Percentiles rank a stretch among this genome's conserved stretches.
These are phyloP conservation scores for Maniola jurtina DNA, from an alignment of 1,140 invertebrate species.

Conservation along the genomic window DNA sequence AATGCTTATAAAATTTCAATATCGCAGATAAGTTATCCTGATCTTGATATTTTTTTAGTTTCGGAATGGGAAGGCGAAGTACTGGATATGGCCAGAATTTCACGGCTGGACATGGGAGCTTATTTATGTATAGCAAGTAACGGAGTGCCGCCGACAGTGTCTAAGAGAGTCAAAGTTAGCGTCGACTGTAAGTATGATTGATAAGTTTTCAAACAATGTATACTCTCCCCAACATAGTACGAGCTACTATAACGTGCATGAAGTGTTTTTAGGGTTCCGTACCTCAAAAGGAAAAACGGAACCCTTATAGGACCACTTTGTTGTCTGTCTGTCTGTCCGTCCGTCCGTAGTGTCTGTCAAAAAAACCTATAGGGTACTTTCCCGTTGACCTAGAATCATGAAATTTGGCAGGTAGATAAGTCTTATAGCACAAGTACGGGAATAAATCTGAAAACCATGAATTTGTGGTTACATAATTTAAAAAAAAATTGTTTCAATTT, in stretches of 20 bases:
- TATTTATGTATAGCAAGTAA: conserved; percentile 93
- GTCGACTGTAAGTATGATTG: conserved; percentile 91
- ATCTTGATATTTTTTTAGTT: conserved; percentile 76
- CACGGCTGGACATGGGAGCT: conserved; percentile 92
- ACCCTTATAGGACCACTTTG: too few relatives aligned
- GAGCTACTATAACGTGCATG: neutral
- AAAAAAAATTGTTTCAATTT: too few relatives aligned
- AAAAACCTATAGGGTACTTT: too few relatives aligned
- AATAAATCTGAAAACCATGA: too few relatives aligned
- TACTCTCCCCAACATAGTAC: neutral
- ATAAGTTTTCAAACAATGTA: conserved; percentile 1
- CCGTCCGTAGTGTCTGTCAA: too few relatives aligned
- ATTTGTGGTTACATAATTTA: too few relatives aligned
- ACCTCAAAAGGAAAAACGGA: neutral
- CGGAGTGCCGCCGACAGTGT: conserved; percentile 88
- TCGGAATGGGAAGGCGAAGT: conserved; percentile 90
- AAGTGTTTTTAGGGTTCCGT: neutral
- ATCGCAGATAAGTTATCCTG: neutral
- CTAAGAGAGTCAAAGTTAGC: conserved; percentile 95
- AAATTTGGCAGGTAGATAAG: too few relatives aligned
- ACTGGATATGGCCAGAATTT: conserved; percentile 91
- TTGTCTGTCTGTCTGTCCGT: too few relatives aligned
- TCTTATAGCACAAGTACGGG: too few relatives aligned
- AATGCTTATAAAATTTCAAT: neutral
- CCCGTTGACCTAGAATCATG: too few relatives aligned